Conservation (phyloP, 2,888 invertebrate genomes). For the Alsophila aescularia region DNA sequence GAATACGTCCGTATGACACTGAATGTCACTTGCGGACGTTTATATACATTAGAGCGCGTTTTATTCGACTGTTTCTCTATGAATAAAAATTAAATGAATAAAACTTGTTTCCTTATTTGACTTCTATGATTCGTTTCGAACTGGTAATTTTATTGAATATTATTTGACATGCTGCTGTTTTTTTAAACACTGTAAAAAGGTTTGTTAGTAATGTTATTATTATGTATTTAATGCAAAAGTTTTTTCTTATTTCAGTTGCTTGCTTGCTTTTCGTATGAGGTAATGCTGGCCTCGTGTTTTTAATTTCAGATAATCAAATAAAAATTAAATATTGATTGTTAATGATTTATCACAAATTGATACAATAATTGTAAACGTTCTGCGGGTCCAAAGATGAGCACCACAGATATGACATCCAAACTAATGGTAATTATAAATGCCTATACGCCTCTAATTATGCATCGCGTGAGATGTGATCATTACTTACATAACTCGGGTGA, state of each 20-base stretch:
- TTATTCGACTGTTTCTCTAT: constrained; percentile 22
- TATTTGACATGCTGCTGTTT: neutral
- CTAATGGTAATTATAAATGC: constrained; percentile 17
- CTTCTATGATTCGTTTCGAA: constrained; percentile 20
- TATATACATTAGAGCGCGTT: constrained; percentile 16
- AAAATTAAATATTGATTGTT: no score
- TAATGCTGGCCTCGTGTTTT: no score
- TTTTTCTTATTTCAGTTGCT: no score
- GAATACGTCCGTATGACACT: constrained; percentile 5
- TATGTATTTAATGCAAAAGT: no score
- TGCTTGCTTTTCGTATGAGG: no score
- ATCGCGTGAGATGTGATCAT: constrained; percentile 34
- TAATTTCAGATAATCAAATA: no score
- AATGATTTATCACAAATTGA: no score
- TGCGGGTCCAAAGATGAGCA: constrained; percentile 5
- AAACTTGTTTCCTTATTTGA: constrained; percentile 24
- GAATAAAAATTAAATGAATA: constrained; percentile 22
- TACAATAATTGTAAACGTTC: neutral
- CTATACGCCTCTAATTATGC: constrained; percentile 30
- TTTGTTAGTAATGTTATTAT: no score
- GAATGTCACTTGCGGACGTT: constrained; percentile 12
- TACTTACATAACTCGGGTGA: constrained; percentile 17
- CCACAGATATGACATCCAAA: neutral
- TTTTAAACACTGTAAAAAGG: neutral
- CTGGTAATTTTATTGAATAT: constrained; percentile 4